Evolutionary conservation across 2,888 invertebrate species (phyloP), one percentile per base, ranked within the genome.

Genomic region (Agonopterix arenella): DNA sequence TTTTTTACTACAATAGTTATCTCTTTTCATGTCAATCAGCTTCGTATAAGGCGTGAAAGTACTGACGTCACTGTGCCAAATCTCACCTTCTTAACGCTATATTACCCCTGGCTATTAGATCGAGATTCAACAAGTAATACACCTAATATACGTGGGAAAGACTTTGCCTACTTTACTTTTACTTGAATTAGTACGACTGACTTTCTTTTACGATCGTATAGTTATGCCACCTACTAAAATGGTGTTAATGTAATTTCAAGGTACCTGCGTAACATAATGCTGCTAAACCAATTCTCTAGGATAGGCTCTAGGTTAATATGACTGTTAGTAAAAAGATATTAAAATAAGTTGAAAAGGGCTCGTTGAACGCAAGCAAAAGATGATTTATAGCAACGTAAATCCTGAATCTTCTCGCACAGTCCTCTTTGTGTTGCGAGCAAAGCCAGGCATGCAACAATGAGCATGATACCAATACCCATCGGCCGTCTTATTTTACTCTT

Each of bases 21-120:
- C 82, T 84, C 75, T 78, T 84, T 84, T 84, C 76, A 71, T 76
- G 83, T 82, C 84, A 80, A 84, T 85, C 83, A 82, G 72, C 68
- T 69, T 76, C 78, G 71, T 82, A 81, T 82, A 80, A 77, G 84
- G 83, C 78, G 85, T 81, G 85, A 86, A 88, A 88, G 85, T 84
- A 78, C 68, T 82, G 80, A 80, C 78, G 77, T 84, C 81, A 81
- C 58, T 75, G 76, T 76, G 73, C 83, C 67, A 73, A 84, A 83
- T 81, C 65, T 73, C 59, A 60, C 56, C 69, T 70, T 65, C 67
- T 73, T 73, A 72, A 70, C 64, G 59, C 60, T 58, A 63, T 70
- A 67, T 60, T 68, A 73, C 59, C 64, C 63, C 62, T 63, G 60
- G 66, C 65, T 55, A 70, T 71, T 68, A 69, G 70, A 65, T 62